Percentiles rank a stretch among this genome's conserved stretches.
These are phyloP conservation scores for Tyto alba DNA, from an alignment of 2,113 vertebrate species.

Conservation along the genomic window DNA sequence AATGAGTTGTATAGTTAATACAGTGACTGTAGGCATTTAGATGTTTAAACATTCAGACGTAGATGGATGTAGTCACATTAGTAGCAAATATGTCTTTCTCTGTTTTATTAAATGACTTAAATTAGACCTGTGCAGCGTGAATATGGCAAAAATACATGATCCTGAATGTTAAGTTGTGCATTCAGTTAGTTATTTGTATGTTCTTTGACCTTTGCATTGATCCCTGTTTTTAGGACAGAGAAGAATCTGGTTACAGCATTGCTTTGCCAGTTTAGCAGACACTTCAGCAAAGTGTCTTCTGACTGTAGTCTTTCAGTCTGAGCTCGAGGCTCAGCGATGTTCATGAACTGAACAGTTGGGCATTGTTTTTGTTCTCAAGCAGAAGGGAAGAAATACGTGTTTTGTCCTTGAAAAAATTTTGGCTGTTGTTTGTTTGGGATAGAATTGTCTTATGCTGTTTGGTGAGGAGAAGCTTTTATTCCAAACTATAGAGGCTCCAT, in stretches of 20 bases:
- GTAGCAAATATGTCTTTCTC: neutral
- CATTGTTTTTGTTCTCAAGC: neutral
- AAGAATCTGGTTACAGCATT: neutral
- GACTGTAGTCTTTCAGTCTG: neutral
- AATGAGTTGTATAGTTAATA: neutral
- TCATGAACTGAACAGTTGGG: neutral
- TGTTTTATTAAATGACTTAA: neutral
- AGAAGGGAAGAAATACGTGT: neutral
- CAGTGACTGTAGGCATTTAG: neutral
- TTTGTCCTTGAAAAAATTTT: neutral
- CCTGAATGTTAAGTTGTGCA: neutral
- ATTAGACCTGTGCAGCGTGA: neutral
- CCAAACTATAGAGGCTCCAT: neutral
- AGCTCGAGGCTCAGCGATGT: neutral
- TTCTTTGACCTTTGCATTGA: neutral
- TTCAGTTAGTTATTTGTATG: neutral
- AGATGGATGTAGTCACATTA: neutral
- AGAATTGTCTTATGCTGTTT: neutral
- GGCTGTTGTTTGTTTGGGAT: neutral
- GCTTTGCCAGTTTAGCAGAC: neutral
- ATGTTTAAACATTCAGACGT: neutral
- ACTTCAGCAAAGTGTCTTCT: neutral
- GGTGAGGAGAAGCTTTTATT: neutral
- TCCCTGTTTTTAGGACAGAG: neutral
- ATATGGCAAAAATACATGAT: neutral